Base-by-base conservation (phyloP, 1,140 invertebrate genomes). In the Berghia stephanieae region DNA sequence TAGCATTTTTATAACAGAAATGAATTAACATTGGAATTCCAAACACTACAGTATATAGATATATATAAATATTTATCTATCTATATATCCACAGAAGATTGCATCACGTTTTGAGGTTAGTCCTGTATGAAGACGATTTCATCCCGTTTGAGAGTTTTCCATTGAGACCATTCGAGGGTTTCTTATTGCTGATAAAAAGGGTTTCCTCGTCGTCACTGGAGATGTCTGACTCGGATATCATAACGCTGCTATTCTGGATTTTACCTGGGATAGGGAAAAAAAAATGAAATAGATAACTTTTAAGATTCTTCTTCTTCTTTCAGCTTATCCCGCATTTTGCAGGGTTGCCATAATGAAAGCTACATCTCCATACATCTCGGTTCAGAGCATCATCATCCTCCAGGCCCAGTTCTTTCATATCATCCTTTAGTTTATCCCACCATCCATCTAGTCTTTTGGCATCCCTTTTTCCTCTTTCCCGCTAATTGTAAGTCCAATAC, bases 151-250 rank as follows among this genome's bases (percentile, higher is more conserved):
- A 34, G 27, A 79, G 42, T 67, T 85, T 72, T 24, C 85, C 84
- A 79, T 85, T 85, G 16, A 83, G 46, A 38, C 86, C 86, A 63
- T 87, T 88, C n/a, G 82, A 55, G 1, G 52, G 43, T 46, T 77
- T 80, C 73, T 86, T 87, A 75, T 83, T 84, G 57, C 86, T 87
- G 21, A 88, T 78, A 82, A 88, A 88, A 46, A 88, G 67, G 21
- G 87, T 88, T 69, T 88, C 87, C 52, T 87, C 86, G 66, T 86
- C 86, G 46, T 86, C 86, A 75, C 84, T 87, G 2, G 84, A 83
- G 52, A 88, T 80, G 52, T 88, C 88, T 0, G 92, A 93, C 80
- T 95, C 94, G 3, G 93, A 94, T 24, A 93, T 83, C 81, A 92
- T 92, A 6, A 93, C 88, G 76, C 88, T 90, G 78, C 86, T 89